phyloP scores from a whole-genome alignment of 2,888 invertebrate species.

The Tipula confusa region DNA sequence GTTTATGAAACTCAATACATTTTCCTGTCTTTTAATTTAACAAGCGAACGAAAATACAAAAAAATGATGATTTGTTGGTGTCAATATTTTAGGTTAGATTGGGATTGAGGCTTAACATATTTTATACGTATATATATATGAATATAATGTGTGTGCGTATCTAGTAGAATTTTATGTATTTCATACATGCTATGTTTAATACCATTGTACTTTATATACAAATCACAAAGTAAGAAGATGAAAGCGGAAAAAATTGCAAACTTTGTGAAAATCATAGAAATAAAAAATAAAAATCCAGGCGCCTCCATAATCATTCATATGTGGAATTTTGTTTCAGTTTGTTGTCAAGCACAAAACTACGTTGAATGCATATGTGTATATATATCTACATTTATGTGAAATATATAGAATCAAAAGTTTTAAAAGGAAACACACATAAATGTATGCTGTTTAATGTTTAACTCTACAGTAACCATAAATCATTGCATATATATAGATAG shows the following conservation, averaged over 20 bases:
- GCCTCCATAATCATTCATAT: background rate
- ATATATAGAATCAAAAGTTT: background rate
- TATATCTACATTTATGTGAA: background rate
- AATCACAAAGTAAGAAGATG: slow-evolving; percentile 25
- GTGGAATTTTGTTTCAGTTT: background rate
- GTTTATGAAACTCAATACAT: slow-evolving; percentile 5
- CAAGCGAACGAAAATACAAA: background rate
- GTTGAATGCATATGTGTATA: too few species aligned
- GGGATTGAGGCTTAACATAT: background rate
- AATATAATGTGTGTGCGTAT: background rate
- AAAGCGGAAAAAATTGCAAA: background rate
- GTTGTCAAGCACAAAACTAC: background rate
- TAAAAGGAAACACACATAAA: background rate
- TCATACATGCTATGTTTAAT: too few species aligned
- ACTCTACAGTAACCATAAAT: background rate
- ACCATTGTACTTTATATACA: too few species aligned
- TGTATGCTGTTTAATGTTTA: background rate
- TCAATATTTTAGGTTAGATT: background rate
- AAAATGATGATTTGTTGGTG: background rate
- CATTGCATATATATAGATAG: background rate
- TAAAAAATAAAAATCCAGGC: background rate
- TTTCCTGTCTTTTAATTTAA: slow-evolving; percentile 6
- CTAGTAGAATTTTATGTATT: background rate
- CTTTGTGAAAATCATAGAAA: background rate
- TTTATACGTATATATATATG: too few species aligned